Evolutionary conservation across 2,797 vertebrate species (phyloP).

Genomic region (Pogoniulus pusillus): DNA sequence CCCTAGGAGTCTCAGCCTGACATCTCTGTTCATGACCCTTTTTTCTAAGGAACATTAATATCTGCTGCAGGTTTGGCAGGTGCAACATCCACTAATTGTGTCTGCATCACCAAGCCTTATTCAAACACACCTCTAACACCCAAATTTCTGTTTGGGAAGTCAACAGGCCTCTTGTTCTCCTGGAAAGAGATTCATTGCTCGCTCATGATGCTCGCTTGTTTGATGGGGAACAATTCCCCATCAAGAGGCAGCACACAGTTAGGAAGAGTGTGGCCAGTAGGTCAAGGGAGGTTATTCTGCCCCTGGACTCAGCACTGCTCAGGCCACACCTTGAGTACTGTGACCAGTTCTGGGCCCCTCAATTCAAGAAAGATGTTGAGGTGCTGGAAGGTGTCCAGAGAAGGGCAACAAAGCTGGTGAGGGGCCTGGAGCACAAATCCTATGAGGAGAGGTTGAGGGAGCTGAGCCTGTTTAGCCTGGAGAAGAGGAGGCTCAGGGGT

Average conservation of each 20-base stretch:
- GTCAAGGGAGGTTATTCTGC: too few species aligned
- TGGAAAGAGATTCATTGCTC: neutral
- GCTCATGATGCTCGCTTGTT: neutral
- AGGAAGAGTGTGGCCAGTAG: too few species aligned
- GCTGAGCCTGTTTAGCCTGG: too few species aligned
- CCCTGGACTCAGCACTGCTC: too few species aligned
- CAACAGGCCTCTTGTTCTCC: neutral
- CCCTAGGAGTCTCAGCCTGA: constrained; percentile 31
- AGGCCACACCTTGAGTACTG: too few species aligned
- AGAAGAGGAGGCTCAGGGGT: too few species aligned
- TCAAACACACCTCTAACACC: neutral
- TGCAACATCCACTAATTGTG: neutral
- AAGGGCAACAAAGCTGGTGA: too few species aligned
- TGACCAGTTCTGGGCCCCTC: too few species aligned
- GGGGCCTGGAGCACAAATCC: too few species aligned
- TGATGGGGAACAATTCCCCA: neutral
- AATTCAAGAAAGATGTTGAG: too few species aligned
- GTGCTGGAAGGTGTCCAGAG: too few species aligned
- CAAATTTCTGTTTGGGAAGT: neutral
- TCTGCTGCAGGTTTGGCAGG: constrained; percentile 59
- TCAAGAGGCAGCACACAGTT: neutral
- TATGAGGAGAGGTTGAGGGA: too few species aligned
- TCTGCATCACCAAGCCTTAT: neutral
- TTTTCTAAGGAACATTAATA: neutral
- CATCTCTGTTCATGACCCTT: constrained; percentile 22